Base-by-base conservation (phyloP, 2,113 vertebrate species). In the Cryptomyrus ogoouensis region DNA sequence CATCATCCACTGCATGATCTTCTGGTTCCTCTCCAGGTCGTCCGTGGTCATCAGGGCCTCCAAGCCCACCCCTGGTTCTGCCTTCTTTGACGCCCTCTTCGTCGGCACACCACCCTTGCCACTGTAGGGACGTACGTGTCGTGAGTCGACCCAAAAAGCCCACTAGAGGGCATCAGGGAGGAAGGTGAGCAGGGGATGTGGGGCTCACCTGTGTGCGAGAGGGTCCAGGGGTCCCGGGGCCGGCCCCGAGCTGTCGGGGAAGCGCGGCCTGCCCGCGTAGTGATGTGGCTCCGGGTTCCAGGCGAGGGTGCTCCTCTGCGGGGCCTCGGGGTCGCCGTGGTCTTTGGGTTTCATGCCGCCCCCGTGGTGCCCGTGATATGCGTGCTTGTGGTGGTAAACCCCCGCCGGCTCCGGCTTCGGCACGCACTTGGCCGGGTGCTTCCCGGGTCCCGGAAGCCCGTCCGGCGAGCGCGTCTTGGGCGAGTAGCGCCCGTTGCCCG, bases 1-100 rank as follows among this genome's bases (percentile, higher is more conserved):
- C 91, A 98, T 98, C 96, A 99, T 98, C 98, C 98, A 99, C 93
- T 98, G 98, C 94, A 99, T 93, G 93, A 99, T 99, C 94, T 98
- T 98, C 95, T 99, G 98, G 94, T 97, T 97, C 93, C 96, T 97
- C 92, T 98, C 98, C 77, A 95, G 91, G 0, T 98, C 98, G 90
- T 98, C 97, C 21, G 96, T 92, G 17, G 96, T 95, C 53, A 96
- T 97, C 42, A 96, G 96, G 44, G 94, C 93, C 46, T 99, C 97
- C 86, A 95, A 88, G 91, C 93, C 94, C 84, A 94, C 97, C 92
- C 97, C 95, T 1, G 94, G 92, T 91, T 98, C 98, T 0, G 93
- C 90, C 94, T 98, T 99, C 95, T 98, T 98, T 85, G 95, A 92
- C 10, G 94, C 95, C 91, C 98, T 95, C 91, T 97, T 96, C 5